Evolutionary conservation across 2,888 invertebrate species (phyloP), one percentile per base, ranked within the genome.

Genomic region (Hermodice carunculata): DNA sequence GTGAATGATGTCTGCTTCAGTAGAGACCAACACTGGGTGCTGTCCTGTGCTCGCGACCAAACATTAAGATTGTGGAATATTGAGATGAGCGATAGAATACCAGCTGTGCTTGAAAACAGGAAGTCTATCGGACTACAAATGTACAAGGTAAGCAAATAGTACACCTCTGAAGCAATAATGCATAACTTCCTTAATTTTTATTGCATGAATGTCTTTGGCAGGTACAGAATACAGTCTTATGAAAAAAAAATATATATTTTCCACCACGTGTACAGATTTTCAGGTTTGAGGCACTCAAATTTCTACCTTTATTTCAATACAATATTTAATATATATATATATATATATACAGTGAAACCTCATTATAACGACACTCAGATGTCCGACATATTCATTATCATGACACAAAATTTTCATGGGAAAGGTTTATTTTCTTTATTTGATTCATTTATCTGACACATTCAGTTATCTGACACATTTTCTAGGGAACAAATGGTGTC

Each of bases 61-160:
- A 83, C 83, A 19, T 65, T 85, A 3, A 68, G 85, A n/a, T 60
- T 84, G 56, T 85, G 85, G 85, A 83, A 84, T 69, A 79, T 85
- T 32, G 78, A 78, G 44, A 79, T 84, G 19, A 76, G 81, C 4
- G 84, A 85, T 56, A 77, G 79, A 63, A 79, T 85, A 29, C 84
- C 85, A 31, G 75, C 79, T 42, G 82, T 83, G 5, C 28, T 80
- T 59, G 81, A 84, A 58, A 79, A 79, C 61, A 81, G 74, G 59
- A 79, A 76, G 53, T 77, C 81, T 8, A 76, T 81, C 46, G 82
- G 82, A 28, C 62, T 81, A n/a, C 78, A 81, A 60, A 77, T 83
- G 19, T 76, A 76, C 51, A 81, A 77, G 74, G 83, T 82, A 65
- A 42, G 61, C 19, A 22, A 11, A 46, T 11, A 19, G 28, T 11